Conservation (phyloP, 1,140 invertebrate species). For the Odontomachus brunneus region DNA sequence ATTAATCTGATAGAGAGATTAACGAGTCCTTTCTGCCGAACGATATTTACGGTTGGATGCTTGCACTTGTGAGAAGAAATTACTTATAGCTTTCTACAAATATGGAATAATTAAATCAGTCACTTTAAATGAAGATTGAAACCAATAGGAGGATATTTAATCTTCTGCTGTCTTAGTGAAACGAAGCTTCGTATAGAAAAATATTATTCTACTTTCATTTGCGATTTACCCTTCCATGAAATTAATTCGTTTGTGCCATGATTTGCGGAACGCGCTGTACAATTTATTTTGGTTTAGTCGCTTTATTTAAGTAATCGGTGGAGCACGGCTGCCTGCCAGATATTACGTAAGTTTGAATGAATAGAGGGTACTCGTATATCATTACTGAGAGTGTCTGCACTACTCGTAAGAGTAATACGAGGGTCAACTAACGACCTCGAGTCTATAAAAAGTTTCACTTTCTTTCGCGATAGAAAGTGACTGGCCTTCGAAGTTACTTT, state of each 20-base stretch:
- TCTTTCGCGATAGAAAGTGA: slow-evolving; percentile 73
- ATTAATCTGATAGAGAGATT: slow-evolving; percentile 22
- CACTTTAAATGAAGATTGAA: too few relatives aligned
- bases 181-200: too few relatives aligned
- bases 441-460: slow-evolving; percentile 65
- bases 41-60: slow-evolving; percentile 22
- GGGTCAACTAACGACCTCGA: slow-evolving; percentile 61
- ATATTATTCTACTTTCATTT: too few relatives aligned
- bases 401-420: slow-evolving; percentile 36
- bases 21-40: background rate
- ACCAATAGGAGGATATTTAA: too few relatives aligned
- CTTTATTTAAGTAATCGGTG: background rate
- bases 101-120: too few relatives aligned
- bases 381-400: slow-evolving; percentile 30
- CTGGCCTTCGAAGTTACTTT: slow-evolving; percentile 63
- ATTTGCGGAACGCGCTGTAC: too few relatives aligned
- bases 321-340: background rate
- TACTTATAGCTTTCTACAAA: too few relatives aligned
- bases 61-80: slow-evolving; percentile 10
- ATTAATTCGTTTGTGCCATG: too few relatives aligned
- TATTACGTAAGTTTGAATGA: slow-evolving; percentile 27
- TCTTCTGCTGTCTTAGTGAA: too few relatives aligned
- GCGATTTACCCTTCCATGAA: too few relatives aligned
- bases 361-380: background rate
- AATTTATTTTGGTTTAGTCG: background rate